phyloP scores from a whole-genome alignment of 2,888 invertebrate genomes.

The Nemotelus nigrinus region DNA sequence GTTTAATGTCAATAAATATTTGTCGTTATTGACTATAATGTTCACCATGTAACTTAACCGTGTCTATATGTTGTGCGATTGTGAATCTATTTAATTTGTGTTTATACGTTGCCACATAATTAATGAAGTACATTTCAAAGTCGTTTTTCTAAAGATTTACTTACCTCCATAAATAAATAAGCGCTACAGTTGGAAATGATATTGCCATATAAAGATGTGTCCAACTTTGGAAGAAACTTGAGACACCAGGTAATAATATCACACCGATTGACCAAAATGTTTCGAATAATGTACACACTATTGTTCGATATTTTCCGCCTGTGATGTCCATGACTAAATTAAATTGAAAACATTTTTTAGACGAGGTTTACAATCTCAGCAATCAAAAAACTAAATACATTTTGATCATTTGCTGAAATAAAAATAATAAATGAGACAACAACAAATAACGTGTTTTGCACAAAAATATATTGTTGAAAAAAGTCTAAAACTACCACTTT shows the following conservation, averaged over 20 bases:
- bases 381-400: neutral
- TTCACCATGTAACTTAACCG: too few species aligned
- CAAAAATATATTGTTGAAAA: too few species aligned
- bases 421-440: too few species aligned
- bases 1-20: too few species aligned
- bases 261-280: conserved; percentile 67
- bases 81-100: too few species aligned
- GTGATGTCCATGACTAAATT: conserved; percentile 64
- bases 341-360: neutral
- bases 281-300: conserved; percentile 64
- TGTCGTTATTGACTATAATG: too few species aligned
- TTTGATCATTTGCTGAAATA: too few species aligned
- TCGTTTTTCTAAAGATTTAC: conserved; percentile 42
- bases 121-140: too few species aligned
- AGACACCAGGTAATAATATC: conserved; percentile 65
- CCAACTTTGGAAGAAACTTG: conserved; percentile 65
- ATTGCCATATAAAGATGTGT: conserved; percentile 65
- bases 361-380: neutral
- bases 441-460: too few species aligned
- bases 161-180: conserved; percentile 65
- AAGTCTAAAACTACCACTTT: too few species aligned
- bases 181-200: conserved; percentile 64
- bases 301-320: conserved; percentile 63
- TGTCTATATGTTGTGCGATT: too few species aligned
- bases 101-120: too few species aligned